Conservation (phyloP, 2,888 invertebrate genomes). For the Notocelia uddmanniana region DNA sequence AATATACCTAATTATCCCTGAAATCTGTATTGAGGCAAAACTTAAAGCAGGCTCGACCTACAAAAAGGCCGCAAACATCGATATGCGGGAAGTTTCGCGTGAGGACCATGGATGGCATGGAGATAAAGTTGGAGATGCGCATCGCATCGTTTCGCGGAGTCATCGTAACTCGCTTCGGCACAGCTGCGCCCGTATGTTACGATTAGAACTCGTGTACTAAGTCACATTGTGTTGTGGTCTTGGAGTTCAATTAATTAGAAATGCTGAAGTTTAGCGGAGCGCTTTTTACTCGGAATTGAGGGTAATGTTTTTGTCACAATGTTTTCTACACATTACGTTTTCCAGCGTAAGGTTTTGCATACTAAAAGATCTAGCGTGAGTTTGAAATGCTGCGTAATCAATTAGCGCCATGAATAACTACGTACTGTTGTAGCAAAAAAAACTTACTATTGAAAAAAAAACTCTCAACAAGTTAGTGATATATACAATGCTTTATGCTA, state of each 20-base stretch:
- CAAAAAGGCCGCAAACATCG: constrained; percentile 17
- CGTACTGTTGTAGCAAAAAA: too few species aligned
- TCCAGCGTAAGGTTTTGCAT: too few species aligned
- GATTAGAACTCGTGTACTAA: constrained; percentile 19
- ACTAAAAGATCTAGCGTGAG: too few species aligned
- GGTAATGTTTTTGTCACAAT: not conserved
- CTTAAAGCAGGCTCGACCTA: not conserved
- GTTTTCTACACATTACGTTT: too few species aligned
- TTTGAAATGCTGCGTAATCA: too few species aligned
- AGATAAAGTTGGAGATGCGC: constrained; percentile 25
- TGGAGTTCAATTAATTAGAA: constrained; percentile 18
- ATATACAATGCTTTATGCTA: too few species aligned
- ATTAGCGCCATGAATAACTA: too few species aligned
- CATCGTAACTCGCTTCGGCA: constrained; percentile 66
- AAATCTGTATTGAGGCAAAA: not conserved
- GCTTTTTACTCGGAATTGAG: not conserved
- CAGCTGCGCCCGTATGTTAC: constrained; percentile 61
- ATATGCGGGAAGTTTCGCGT: constrained; percentile 28
- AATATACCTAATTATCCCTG: not conserved
- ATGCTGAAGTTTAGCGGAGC: not conserved
- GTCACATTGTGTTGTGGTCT: constrained; percentile 4
- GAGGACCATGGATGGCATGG: constrained; percentile 8
- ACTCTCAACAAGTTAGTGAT: too few species aligned
- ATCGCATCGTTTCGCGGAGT: constrained; percentile 42
- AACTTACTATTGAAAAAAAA: too few species aligned